Conservation (phyloP, 2,797 vertebrate species). For the Tinamus major region DNA sequence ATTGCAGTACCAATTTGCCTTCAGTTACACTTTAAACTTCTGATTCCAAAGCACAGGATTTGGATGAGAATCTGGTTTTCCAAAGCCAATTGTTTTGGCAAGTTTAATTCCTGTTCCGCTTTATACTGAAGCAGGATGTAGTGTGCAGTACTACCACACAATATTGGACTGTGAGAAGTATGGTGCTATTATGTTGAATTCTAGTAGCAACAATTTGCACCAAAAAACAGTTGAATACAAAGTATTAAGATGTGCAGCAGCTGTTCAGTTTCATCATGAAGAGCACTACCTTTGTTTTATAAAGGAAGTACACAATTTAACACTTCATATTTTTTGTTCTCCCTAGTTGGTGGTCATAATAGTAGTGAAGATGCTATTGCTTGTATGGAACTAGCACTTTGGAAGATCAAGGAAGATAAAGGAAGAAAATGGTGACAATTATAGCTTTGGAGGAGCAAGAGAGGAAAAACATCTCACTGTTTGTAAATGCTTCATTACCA, state of each 20-base stretch:
- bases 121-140: neutral
- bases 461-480: neutral
- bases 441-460: neutral
- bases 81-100: neutral
- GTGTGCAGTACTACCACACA: neutral
- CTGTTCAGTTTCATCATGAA: neutral
- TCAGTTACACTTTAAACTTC: neutral
- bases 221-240: neutral
- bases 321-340: neutral
- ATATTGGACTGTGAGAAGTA: neutral
- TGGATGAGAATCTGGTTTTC: neutral
- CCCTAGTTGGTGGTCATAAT: slow-evolving; percentile 79
- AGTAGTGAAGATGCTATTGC: slow-evolving; percentile 81
- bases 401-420: slow-evolving; percentile 87
- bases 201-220: neutral
- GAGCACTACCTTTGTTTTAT: neutral
- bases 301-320: neutral
- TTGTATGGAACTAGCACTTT: slow-evolving; percentile 87
- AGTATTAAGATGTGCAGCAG: neutral
- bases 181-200: neutral
- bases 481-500: neutral
- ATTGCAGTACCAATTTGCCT: neutral
- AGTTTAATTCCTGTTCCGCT: neutral
- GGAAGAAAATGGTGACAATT: slow-evolving; percentile 74
- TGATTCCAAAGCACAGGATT: neutral